Evolutionary conservation across 1,140 invertebrate species (phyloP).

Genomic region (Potamilus streckersoni): DNA sequence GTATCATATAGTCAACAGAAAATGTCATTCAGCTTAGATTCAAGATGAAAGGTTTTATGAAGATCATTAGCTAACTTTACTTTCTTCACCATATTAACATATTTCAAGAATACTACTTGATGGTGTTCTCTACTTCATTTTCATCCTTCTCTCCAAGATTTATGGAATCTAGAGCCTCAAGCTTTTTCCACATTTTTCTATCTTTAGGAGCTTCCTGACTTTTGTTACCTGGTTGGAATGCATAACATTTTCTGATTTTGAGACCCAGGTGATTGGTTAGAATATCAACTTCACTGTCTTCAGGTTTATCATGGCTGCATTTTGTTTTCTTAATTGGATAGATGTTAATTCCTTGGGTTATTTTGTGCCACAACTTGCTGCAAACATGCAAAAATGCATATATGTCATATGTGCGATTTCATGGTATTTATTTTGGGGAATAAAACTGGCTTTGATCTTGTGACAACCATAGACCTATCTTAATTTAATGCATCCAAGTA

Average conservation of each 20-base stretch:
- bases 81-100: too few relatives aligned
- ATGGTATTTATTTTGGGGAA: conserved; percentile 19
- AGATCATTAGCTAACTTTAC: too few relatives aligned
- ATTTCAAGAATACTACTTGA: too few relatives aligned
- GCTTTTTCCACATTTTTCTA: conserved; percentile 9
- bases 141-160: too few relatives aligned
- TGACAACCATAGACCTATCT: conserved; percentile 2
- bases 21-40: too few relatives aligned
- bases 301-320: conserved; percentile 31
- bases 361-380: conserved; percentile 11
- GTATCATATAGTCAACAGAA: too few relatives aligned
- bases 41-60: too few relatives aligned
- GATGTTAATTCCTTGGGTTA: conserved; percentile 37
- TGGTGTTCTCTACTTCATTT: too few relatives aligned
- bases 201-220: conserved; percentile 4
- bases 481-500: conserved; percentile 7
- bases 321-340: conserved; percentile 55
- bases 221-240: conserved; percentile 24
- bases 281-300: conserved; percentile 38
- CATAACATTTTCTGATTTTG: conserved; percentile 39
- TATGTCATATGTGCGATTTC: too few relatives aligned
- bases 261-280: conserved; percentile 31
- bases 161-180: too few relatives aligned
- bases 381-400: conserved; percentile 9
- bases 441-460: conserved; percentile 18